A percentile compares a stretch with the other conserved stretches of the same genome.
phyloP scores from a whole-genome alignment of 2,113 vertebrate genomes.

The Gymnobelideus leadbeateri region DNA sequence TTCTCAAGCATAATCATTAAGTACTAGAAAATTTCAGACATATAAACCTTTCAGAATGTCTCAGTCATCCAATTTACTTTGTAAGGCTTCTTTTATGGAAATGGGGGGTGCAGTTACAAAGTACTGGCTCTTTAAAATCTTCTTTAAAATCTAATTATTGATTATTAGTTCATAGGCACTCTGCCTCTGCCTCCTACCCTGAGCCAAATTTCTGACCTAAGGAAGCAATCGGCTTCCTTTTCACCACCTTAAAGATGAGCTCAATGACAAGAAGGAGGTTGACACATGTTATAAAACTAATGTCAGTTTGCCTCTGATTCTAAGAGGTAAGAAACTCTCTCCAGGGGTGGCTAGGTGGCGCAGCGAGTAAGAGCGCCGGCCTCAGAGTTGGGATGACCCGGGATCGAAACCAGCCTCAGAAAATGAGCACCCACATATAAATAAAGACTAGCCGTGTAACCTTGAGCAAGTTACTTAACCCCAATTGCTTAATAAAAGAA shows the following conservation, averaged over 20 bases:
- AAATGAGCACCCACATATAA: too few relatives aligned
- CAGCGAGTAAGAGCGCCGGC: too few relatives aligned
- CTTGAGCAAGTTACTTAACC: too few relatives aligned
- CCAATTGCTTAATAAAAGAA: too few relatives aligned
- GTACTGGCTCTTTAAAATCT: background rate
- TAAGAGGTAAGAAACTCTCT: background rate
- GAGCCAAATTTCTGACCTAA: background rate
- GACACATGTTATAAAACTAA: background rate
- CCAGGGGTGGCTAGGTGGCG: too few relatives aligned
- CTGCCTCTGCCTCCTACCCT: background rate
- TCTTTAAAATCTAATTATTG: background rate
- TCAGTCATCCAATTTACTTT: background rate
- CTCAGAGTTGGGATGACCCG: too few relatives aligned
- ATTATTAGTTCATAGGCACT: too few relatives aligned
- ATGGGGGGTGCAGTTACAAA: background rate
- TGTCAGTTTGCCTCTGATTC: background rate
- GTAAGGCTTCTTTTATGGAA: background rate
- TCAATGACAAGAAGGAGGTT: background rate
- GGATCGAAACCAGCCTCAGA: too few relatives aligned
- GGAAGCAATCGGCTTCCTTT: background rate
- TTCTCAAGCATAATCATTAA: background rate
- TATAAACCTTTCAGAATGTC: background rate
- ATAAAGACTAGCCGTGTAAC: too few relatives aligned
- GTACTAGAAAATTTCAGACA: background rate
- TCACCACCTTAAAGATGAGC: background rate